Evolutionary conservation across 2,113 vertebrate genomes (phyloP), one percentile per base, ranked within the genome.

Genomic region (Solea senegalensis): DNA sequence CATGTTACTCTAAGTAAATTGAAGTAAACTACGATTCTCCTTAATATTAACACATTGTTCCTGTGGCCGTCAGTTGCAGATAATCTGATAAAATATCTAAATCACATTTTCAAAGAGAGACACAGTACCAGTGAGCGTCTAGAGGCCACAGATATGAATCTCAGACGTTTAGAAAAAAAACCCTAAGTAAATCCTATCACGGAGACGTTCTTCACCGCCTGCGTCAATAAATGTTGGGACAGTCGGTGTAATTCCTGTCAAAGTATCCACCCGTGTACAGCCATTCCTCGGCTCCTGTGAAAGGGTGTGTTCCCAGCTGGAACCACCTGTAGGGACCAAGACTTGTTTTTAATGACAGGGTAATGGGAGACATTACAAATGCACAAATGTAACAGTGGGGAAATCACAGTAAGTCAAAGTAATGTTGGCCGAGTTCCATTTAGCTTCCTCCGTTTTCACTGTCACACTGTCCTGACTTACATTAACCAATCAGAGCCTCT

Each of bases 221-320:
- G 50, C 15, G 70, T 97, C 95, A 99, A 91, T 96, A 99, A 90
- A 98, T 97, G 88, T 96, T 93, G 49, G 96, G 96, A 90, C 95
- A 96, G 92, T 96, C 93, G 28, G 94, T 93, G 93, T 96, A 98
- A 65, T 95, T 95, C 87, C 97, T 95, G 86, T 99, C 97, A 81
- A 98, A 98, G 93, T 99, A 99, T 74, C 95, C 95, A 50, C 97
- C 96, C 9, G 93, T 89, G 82, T 97, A 99, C 54, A 97, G 85
- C 97, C 97, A 99, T 73, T 99, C 97, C 60, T 95, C 86, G 0
- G 94, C 90, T 80, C 95, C 95, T 1, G 94, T 96, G 74, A 97
- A 88, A 1, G 94, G 95, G 89, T 98, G 98, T 41, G 82, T 92
- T 84, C 94, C 96, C 82, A 92, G 92, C 78, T 91, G 91, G 84